Evolutionary conservation across 1,140 invertebrate genomes (phyloP), one percentile per base, ranked within the genome.

Genomic region (Halesus radiatus): DNA sequence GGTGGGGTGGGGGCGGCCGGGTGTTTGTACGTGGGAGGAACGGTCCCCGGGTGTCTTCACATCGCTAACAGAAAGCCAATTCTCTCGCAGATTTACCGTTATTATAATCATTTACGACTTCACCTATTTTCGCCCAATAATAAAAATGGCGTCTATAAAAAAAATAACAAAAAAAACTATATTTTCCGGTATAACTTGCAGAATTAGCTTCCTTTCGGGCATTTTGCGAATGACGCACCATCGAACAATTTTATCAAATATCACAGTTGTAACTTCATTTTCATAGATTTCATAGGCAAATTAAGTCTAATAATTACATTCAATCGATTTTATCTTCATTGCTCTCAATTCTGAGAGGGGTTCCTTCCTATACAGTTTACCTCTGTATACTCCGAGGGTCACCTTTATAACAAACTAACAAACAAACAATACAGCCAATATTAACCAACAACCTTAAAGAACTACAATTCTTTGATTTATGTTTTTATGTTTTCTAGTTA

Each of bases 201-300:
- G 70, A 73, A 53, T 52, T 73, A 26, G 37, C 45, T 73, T 73
- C 22, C 70, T 73, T 72, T 73, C 13, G 45, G 26, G 45, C 52
- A 73, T 54, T 18, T 72, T 7, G 72, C 72, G 72, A 58, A 73
- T 58, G 68, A 75, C 32, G 54, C 58, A 26, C 56, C 78, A 70
- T 74, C 66, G 56, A 79, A 79, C 78, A 79, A 79, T 79, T 79
- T 79, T 75, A 79, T 79, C 78, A 79, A 79, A 79, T 70, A 79
- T 79, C 78, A 79, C 78, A 79, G 78, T 79, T 50, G 53, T 62
- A 78, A 68, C 60, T 45, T 75, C 53, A 58, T 75, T 73, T 73
- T 73, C 20, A 56, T 75, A 75, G 54, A 75, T 58, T 75, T 75
- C 54, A 58, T 75, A 58, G 72, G 72, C 72, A 75, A 75, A 75